Percentiles rank a stretch among this genome's conserved stretches.
Conservation (phyloP, 2,113 vertebrate species). For the Syngnathoides biaculeatus region DNA sequence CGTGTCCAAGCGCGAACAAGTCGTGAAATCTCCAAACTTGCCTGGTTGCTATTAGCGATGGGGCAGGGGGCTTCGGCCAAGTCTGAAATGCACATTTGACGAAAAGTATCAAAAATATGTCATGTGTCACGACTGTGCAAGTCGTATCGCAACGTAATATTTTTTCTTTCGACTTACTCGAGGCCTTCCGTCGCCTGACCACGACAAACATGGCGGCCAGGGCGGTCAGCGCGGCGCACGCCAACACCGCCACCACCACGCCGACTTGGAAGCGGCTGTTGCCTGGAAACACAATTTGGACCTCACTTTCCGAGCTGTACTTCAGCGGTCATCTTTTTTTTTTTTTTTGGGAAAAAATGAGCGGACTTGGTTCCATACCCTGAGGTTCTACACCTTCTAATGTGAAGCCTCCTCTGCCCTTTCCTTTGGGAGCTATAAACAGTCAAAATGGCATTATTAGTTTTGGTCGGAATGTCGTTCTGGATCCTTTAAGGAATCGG, state of each 20-base stretch:
- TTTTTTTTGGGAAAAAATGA: too few relatives aligned
- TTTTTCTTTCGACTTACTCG: too few relatives aligned
- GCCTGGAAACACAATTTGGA: neutral
- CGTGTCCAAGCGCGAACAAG: neutral
- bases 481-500: neutral
- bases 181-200: constrained; percentile 31
- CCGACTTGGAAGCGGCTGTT: neutral
- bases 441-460: neutral
- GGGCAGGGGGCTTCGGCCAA: neutral
- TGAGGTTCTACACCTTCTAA: constrained; percentile 6
- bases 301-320: neutral
- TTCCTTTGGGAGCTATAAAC: constrained; percentile 10
- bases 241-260: constrained; percentile 22
- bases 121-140: neutral
- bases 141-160: too few relatives aligned
- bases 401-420: neutral
- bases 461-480: neutral
- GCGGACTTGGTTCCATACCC: constrained; percentile 20
- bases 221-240: constrained; percentile 12
- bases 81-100: neutral
- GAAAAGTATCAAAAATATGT: neutral
- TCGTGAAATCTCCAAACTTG: neutral
- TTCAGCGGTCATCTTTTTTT: neutral
- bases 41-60: neutral
- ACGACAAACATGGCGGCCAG: constrained; percentile 21